Evolutionary conservation across 2,113 vertebrate genomes (phyloP).

Genomic region (Thymallus thymallus): DNA sequence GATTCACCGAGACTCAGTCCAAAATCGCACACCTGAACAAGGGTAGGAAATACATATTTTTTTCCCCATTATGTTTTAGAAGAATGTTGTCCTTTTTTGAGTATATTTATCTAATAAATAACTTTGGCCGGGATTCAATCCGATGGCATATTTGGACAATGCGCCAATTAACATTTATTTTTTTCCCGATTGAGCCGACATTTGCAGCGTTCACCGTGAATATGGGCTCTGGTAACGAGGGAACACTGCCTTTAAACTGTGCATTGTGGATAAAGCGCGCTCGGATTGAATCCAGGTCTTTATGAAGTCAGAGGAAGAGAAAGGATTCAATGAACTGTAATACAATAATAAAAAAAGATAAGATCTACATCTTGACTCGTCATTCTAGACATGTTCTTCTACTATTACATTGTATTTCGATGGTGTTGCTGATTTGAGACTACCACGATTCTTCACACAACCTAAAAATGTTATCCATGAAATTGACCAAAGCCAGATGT

Average conservation of each 20-base stretch:
- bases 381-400: not conserved
- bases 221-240: too few relatives aligned
- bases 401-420: not conserved
- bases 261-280: too few relatives aligned
- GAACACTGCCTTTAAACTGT: too few relatives aligned
- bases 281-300: not conserved
- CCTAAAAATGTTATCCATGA: not conserved
- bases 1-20: not conserved
- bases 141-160: too few relatives aligned
- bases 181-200: too few relatives aligned
- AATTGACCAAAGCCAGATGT: not conserved
- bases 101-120: slow-evolving; percentile 32
- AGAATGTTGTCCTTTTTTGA: slow-evolving; percentile 15
- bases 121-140: not conserved
- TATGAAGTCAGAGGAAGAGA: slow-evolving; percentile 19
- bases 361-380: not conserved
- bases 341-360: slow-evolving; percentile 28
- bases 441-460: not conserved
- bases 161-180: too few relatives aligned
- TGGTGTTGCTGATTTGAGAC: too few relatives aligned
- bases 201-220: too few relatives aligned
- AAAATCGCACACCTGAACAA: not conserved
- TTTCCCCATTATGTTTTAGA: not conserved
- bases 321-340: slow-evolving; percentile 27
- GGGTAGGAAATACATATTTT: not conserved